Evolutionary conservation across 2,888 invertebrate species (phyloP), one percentile per base, ranked within the genome.

Genomic region (Papilio gigon): DNA sequence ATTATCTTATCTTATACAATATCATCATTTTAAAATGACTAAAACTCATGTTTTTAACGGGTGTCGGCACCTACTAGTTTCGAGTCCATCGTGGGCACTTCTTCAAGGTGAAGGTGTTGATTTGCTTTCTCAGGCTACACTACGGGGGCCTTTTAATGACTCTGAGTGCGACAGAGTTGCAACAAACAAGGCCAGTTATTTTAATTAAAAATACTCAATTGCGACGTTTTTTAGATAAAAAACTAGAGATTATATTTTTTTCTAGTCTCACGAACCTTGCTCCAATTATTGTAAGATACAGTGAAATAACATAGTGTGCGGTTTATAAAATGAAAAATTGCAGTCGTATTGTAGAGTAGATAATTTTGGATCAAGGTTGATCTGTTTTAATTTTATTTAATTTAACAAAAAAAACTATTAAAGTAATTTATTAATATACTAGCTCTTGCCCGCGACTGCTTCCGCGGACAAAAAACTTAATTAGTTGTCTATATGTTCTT

Each of bases 191-290:
- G 1, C 20, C 1, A 20, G 9, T 44, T 35, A 27, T 1, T 27
- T n/a, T 30, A 56, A 56, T 56, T 56, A 25, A 17, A 40, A 53
- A 53, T 5, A 85, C 82, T 80, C 77, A 74, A 75, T 79, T 79
- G 80, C 80, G 81, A 77, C 80, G 75, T 61, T 44, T 61, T n/a
- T 35, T 40, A 37, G 37, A 17, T n/a, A 37, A 50, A 27, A 67
- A 47, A 61, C 22, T 1, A 20, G 12, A 11, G 14, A 30, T 20
- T 30, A 22, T 12, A 4, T 33, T 66, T 37, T 65, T 40, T 59
- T 47, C 22, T 60, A 37, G 59, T 14, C 22, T 40, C 30, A 27
- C 22, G 9, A 65, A 65, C 59, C 65, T 65, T 17, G 59, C 42
- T 44, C 44, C 42, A 65, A 44, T 65, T 35, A 59, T 59, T 30